A percentile compares a stretch with the other conserved stretches of the same genome.
phyloP scores from a whole-genome alignment of 2,888 invertebrate species.

The Onthophagus sagittarius region DNA sequence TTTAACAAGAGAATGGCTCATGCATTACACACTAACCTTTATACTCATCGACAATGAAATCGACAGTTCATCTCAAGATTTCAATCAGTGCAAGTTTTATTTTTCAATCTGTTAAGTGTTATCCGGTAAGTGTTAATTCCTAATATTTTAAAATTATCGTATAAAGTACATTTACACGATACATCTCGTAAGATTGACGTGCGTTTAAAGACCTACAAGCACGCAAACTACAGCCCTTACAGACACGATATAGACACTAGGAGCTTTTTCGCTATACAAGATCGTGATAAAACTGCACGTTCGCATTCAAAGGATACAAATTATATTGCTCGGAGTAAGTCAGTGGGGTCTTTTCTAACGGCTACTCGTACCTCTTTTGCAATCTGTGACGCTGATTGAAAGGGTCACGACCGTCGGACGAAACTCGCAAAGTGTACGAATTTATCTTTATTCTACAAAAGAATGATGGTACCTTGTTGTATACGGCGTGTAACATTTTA shows the following conservation, averaged over 20 bases:
- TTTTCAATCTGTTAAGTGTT: neutral
- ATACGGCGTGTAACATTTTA: too few species aligned
- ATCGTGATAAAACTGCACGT: neutral
- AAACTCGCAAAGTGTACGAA: neutral
- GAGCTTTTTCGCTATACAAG: neutral
- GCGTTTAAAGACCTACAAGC: neutral
- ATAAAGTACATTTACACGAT: neutral
- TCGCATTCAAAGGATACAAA: neutral
- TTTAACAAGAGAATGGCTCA: neutral
- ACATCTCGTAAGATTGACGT: neutral
- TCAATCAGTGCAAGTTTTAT: neutral
- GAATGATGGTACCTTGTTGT: neutral
- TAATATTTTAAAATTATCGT: neutral
- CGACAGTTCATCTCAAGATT: neutral
- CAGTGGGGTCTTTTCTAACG: neutral
- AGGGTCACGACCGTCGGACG: neutral
- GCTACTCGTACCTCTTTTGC: neutral
- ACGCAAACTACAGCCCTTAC: neutral
- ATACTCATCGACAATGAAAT: neutral
- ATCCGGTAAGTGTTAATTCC: neutral
- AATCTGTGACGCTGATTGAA: neutral
- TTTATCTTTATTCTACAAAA: neutral
- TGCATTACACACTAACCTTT: neutral
- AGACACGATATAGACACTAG: neutral
- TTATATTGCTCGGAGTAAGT: neutral